phyloP scores from a whole-genome alignment of 2,113 vertebrate species.

The Brachyhypopomus gauderio region DNA sequence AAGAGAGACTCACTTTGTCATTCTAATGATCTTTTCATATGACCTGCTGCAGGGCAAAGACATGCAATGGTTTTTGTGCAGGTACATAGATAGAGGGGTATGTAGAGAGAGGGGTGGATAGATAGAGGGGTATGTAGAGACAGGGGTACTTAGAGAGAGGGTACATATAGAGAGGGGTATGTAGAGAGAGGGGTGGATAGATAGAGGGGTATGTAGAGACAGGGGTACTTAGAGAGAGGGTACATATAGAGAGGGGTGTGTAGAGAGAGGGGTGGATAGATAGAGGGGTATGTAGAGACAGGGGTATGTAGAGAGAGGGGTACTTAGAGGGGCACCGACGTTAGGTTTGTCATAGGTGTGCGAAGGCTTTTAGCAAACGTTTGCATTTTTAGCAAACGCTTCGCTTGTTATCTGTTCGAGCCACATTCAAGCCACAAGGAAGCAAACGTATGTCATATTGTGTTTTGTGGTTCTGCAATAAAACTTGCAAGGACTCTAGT shows the following conservation, averaged over 20 bases:
- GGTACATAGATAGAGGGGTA: neutral
- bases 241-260: too few relatives aligned
- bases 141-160: too few relatives aligned
- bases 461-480: neutral
- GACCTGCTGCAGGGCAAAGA: neutral
- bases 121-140: neutral
- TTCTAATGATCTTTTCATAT: slow-evolving; percentile 10
- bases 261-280: too few relatives aligned
- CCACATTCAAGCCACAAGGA: neutral
- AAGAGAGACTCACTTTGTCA: neutral
- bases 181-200: too few relatives aligned
- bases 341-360: neutral
- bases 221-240: too few relatives aligned
- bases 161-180: too few relatives aligned
- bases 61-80: neutral
- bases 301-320: too few relatives aligned
- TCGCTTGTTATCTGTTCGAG: neutral
- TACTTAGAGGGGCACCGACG: neutral
- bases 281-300: slow-evolving; percentile 12
- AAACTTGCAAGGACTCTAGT: slow-evolving; percentile 1
- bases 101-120: too few relatives aligned
- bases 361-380: neutral
- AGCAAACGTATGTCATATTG: slow-evolving; percentile 2
- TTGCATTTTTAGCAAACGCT: too few relatives aligned
- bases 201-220: too few relatives aligned